A percentile compares a stretch with the other conserved stretches of the same genome.
phyloP scores from a whole-genome alignment of 2,113 vertebrate species.

The Cranoglanis bouderius region DNA sequence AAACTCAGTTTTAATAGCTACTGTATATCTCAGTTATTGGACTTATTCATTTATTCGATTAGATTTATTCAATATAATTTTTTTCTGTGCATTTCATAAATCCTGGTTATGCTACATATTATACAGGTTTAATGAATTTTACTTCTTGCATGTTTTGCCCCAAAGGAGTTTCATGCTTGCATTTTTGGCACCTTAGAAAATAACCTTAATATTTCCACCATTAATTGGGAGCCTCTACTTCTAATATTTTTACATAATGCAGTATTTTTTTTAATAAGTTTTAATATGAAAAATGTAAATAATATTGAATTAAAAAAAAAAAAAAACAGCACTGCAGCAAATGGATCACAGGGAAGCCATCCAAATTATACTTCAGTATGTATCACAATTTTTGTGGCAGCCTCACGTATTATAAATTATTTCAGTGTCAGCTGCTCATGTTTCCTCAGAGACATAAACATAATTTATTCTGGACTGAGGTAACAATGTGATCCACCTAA shows the following conservation, averaged over 20 bases:
- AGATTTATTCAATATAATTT: conserved; percentile 21
- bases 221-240: background rate
- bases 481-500: conserved; percentile 32
- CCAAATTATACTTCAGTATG: conserved; percentile 8
- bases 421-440: conserved; percentile 44
- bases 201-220: background rate
- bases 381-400: conserved; percentile 25
- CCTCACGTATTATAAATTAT: conserved; percentile 32
- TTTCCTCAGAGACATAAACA: conserved; percentile 39
- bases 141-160: conserved; percentile 1
- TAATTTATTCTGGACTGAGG: conserved; percentile 43
- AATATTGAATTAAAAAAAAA: background rate
- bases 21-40: conserved; percentile 17
- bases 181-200: background rate
- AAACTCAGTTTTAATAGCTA: background rate
- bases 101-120: background rate
- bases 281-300: conserved; percentile 21
- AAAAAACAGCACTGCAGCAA: background rate
- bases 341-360: conserved; percentile 35
- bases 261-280: background rate
- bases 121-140: conserved; percentile 14
- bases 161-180: conserved; percentile 11
- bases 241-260: background rate
- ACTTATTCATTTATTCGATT: conserved; percentile 29
- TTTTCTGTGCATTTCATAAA: conserved; percentile 17